Evolutionary conservation across 2,797 vertebrate species (phyloP).

Genomic region (Microtus californicus): DNA sequence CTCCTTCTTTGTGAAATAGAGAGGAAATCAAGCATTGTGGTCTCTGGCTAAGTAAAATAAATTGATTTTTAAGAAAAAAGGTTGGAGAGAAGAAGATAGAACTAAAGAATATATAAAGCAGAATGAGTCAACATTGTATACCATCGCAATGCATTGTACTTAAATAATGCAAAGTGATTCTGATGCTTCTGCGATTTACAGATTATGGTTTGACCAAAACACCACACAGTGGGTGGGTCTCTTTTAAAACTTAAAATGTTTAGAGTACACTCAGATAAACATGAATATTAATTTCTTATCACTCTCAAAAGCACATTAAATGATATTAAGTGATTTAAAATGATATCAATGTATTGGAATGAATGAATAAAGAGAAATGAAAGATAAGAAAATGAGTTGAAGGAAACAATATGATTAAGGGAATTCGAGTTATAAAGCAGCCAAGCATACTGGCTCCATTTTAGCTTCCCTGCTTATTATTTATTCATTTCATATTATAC

Average conservation of each 20-base stretch:
- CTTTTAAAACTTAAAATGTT: conserved; percentile 27
- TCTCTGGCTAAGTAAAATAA: background rate
- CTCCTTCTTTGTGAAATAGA: background rate
- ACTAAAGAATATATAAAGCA: background rate
- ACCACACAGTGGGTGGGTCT: background rate
- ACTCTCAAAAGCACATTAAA: conserved; percentile 1
- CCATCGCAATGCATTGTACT: background rate
- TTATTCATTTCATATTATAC: background rate
- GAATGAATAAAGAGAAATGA: background rate
- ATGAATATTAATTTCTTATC: background rate
- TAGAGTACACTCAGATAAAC: background rate
- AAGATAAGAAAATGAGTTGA: background rate
- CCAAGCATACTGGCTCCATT: background rate
- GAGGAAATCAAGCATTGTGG: background rate
- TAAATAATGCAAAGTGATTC: background rate
- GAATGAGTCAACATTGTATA: background rate
- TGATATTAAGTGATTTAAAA: background rate
- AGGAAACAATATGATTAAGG: background rate
- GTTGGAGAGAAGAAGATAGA: background rate
- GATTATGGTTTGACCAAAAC: background rate
- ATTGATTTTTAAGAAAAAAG: background rate
- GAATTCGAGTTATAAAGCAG: fast-evolving
- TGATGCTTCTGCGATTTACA: background rate
- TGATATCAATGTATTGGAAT: background rate
- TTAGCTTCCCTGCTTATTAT: background rate